Evolutionary conservation across 2,113 vertebrate genomes (phyloP).

Genomic region (Macquaria australasica): DNA sequence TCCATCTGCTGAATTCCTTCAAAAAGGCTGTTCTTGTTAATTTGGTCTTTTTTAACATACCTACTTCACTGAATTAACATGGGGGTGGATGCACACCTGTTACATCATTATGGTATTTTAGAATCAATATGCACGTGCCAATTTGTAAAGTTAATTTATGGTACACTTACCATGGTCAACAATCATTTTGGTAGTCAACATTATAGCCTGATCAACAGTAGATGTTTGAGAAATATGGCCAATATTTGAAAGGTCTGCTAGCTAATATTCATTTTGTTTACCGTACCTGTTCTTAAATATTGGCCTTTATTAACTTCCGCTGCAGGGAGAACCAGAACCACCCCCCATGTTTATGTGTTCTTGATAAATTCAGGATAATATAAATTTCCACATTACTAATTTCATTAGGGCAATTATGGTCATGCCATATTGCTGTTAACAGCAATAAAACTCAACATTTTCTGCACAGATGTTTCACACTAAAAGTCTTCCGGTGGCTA

Average conservation of each 20-base stretch:
- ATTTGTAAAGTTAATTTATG: not conserved
- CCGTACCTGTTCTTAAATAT: too few species aligned
- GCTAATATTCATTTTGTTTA: not conserved
- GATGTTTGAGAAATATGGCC: not conserved
- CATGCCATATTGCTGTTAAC: too few species aligned
- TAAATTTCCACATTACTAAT: too few species aligned
- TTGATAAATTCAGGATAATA: too few species aligned
- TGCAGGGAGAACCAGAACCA: too few species aligned
- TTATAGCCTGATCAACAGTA: not conserved
- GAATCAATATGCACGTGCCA: not conserved
- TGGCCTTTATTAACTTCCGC: too few species aligned
- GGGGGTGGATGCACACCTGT: not conserved
- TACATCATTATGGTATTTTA: not conserved
- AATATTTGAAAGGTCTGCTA: not conserved
- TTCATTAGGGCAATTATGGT: too few species aligned
- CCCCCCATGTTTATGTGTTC: too few species aligned
- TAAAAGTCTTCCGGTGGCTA: too few species aligned
- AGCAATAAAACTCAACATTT: too few species aligned
- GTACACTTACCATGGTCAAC: not conserved
- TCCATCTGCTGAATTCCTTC: conserved; percentile 22
- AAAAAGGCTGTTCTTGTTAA: not conserved
- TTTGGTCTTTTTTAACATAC: not conserved
- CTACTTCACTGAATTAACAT: not conserved
- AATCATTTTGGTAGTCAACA: not conserved
- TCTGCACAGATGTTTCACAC: too few species aligned